These are phyloP conservation scores for Lathamus discolor DNA, from an alignment of 2,113 vertebrate genomes.

Conservation along the genomic window DNA sequence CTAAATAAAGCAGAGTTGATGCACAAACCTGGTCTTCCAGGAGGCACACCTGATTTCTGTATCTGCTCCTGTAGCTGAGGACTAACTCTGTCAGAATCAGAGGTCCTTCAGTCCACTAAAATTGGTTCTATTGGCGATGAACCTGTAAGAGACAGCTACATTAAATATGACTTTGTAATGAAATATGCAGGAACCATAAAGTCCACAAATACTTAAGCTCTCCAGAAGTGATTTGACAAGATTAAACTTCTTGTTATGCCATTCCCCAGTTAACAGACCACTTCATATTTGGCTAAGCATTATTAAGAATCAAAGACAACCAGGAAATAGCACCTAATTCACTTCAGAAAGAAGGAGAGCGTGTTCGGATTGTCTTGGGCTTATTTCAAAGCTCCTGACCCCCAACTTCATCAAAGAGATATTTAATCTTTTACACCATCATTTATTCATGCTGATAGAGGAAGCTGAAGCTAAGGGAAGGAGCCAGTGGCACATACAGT, in stretches of 20 bases:
- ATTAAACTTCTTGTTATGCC: not conserved
- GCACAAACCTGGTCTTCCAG: not conserved
- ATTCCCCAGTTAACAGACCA: conserved; percentile 12
- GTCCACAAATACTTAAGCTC: conserved; percentile 14
- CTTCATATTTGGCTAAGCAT: conserved; percentile 31
- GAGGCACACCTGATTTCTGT: not conserved
- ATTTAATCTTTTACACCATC: not conserved
- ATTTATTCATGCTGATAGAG: not conserved
- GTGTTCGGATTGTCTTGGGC: not conserved
- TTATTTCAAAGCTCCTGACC: not conserved
- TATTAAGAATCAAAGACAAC: not conserved
- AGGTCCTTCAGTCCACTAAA: not conserved
- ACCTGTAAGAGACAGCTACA: not conserved
- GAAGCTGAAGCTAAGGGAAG: not conserved
- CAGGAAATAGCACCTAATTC: conserved; percentile 16
- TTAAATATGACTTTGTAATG: not conserved
- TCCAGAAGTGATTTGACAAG: conserved; percentile 18
- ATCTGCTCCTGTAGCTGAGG: not conserved
- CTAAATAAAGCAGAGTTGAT: rapidly evolving
- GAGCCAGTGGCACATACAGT: not conserved
- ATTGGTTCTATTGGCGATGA: not conserved
- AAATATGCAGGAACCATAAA: not conserved
- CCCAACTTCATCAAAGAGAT: not conserved
- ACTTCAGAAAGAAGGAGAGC: not conserved
- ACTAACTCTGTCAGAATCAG: not conserved